Conservation (phyloP, 2,113 vertebrate genomes). For the Peromyscus maniculatus region DNA sequence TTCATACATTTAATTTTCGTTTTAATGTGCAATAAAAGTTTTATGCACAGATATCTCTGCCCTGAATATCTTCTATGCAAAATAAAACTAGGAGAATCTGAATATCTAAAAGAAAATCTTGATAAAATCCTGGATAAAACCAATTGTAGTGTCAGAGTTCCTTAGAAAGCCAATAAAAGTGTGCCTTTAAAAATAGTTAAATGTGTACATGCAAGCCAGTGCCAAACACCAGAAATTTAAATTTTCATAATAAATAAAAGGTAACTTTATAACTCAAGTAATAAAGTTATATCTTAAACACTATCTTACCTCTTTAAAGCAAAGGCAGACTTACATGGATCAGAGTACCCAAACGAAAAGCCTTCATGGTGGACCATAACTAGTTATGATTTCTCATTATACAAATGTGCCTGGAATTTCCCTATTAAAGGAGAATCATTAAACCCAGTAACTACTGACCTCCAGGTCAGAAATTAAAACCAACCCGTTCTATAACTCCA, state of each 20-base stretch:
- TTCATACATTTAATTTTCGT: slow-evolving; percentile 32
- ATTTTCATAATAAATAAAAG: slow-evolving; percentile 50
- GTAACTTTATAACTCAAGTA: slow-evolving; percentile 59
- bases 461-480: slow-evolving; percentile 87
- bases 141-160: not conserved
- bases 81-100: not conserved
- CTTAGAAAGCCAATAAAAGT: not conserved
- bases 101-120: not conserved
- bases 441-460: slow-evolving; percentile 85
- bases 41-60: not conserved
- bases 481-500: slow-evolving; percentile 84
- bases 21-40: not conserved
- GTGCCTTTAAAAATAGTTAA: not conserved
- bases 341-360: slow-evolving; percentile 79
- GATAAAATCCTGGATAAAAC: not conserved
- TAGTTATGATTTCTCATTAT: slow-evolving; percentile 89
- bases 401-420: slow-evolving; percentile 85
- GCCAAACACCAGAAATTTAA: not conserved
- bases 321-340: slow-evolving; percentile 45
- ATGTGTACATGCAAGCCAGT: not conserved
- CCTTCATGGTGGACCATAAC: slow-evolving; percentile 71
- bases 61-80: not conserved
- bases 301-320: slow-evolving; percentile 68
- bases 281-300: not conserved
- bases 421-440: slow-evolving; percentile 84